Conservation (phyloP, 1,140 invertebrate genomes). For the Diorhabda elongata region DNA sequence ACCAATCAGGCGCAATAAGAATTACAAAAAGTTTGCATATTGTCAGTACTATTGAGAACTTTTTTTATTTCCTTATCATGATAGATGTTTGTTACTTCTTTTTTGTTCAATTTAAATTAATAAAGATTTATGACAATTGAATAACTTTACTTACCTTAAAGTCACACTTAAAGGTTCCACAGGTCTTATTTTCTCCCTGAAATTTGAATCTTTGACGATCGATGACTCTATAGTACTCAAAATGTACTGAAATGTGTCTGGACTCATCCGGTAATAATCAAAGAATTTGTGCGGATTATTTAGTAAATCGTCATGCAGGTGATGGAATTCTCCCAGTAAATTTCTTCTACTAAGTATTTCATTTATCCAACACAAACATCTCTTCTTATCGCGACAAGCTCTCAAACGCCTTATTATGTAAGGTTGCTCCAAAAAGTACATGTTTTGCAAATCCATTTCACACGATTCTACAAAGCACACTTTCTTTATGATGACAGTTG, state of each 20-base stretch:
- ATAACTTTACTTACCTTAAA: slow-evolving; percentile 17
- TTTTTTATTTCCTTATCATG: neutral
- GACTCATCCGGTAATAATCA: slow-evolving; percentile 6
- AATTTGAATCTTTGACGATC: slow-evolving; percentile 11
- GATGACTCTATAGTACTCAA: slow-evolving; percentile 8
- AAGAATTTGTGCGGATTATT: slow-evolving; percentile 8
- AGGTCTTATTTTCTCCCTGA: slow-evolving; percentile 7
- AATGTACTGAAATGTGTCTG: slow-evolving; percentile 3
- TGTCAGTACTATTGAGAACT: neutral
- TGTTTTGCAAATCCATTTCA: slow-evolving; percentile 3
- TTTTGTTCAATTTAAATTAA: neutral
- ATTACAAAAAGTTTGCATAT: neutral
- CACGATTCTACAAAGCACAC: neutral
- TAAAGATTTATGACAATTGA: neutral
- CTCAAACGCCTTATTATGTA: neutral
- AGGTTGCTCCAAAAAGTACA: slow-evolving; percentile 1
- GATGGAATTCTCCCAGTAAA: slow-evolving; percentile 9
- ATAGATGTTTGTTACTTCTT: neutral
- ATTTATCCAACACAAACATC: slow-evolving; percentile 5
- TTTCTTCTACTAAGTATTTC: slow-evolving; percentile 3
- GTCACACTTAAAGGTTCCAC: slow-evolving; percentile 11
- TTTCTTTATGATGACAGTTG: neutral
- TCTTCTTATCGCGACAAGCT: neutral
- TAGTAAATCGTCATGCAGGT: slow-evolving; percentile 7
- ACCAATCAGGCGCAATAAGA: neutral